Base-by-base conservation (phyloP, 2,888 invertebrate genomes). In the Neelides folsomi region DNA sequence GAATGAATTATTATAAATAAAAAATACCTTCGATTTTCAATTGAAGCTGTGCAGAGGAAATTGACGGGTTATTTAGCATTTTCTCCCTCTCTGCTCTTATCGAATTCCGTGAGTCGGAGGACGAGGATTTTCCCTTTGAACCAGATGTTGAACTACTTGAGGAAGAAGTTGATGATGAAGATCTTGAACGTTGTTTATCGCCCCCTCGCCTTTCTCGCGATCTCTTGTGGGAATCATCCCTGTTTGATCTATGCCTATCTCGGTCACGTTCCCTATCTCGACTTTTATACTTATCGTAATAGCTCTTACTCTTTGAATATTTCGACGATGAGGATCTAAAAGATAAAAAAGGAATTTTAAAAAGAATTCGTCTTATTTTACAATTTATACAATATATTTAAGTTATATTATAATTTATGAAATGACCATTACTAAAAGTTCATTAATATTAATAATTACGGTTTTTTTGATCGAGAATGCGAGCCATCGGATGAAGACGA, bases 11-110 rank as follows among this genome's bases (percentile, higher is more conserved):
- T 44, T 34, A 15, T 12, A 10, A 6, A 47, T 38, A 37, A 15
- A 50, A 27, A 15, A 34, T 54, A 64, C 64, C 64, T 60, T 64
- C 64, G 37, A 64, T 62, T 49, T 48, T 57, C 6, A 59, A 54
- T 42, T 58, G 47, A 13, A 64, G 42, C 16, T 54, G 44, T 9
- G 56, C 53, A 9, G 58, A 18, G 15, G 56, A 41, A 10, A 51
- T 27, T 27, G 27, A 27, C 4, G 27, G 27, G 27, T 27, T 27
- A 7, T 27, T 27, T 3, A 38, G 20, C 12, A 4, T 35, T 41
- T 16, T 42, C 45, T 18, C 42, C 47, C 4, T 18, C n/a, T 16
- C 36, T 13, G 2, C n/a, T 3, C 38, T 19, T n/a, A 35, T 36
- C 1, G 57, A 55, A 34, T 52, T 58, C 41, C 13, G 47, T 10